Evolutionary conservation across 2,888 invertebrate species (phyloP).

Genomic region (Volucella inanis): DNA sequence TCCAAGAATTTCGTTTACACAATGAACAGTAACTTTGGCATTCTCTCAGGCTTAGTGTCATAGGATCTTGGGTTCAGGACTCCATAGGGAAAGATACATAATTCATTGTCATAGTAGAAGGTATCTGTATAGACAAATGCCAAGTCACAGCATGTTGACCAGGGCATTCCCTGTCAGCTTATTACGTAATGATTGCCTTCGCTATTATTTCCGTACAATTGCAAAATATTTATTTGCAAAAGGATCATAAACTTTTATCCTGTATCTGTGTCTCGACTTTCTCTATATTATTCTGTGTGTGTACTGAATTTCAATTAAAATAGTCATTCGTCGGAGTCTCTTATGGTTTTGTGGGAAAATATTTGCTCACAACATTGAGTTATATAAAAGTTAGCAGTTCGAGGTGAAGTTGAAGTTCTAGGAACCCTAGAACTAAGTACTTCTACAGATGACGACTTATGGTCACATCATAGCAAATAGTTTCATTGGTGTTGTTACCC

Average conservation of each 20-base stretch:
- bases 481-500: slow-evolving; percentile 33
- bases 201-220: slow-evolving; percentile 52
- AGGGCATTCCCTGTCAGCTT: slow-evolving; percentile 17
- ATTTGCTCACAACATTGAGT: slow-evolving; percentile 48
- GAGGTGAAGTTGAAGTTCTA: neutral
- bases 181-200: slow-evolving; percentile 42
- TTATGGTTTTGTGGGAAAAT: slow-evolving; percentile 36
- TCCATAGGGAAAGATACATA: slow-evolving; percentile 1
- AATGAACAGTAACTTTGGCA: neutral
- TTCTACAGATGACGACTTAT: slow-evolving; percentile 30
- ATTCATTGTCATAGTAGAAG: neutral
- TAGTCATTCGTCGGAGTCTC: slow-evolving; percentile 26
- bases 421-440: too few species aligned
- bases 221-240: slow-evolving; percentile 63
- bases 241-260: slow-evolving; percentile 56
- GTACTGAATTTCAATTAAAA: slow-evolving; percentile 66
- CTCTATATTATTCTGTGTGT: slow-evolving; percentile 18
- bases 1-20: neutral
- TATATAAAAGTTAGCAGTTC: slow-evolving; percentile 19
- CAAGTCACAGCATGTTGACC: slow-evolving; percentile 21
- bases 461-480: slow-evolving; percentile 55
- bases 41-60: neutral
- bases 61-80: slow-evolving; percentile 18
- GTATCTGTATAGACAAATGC: neutral
- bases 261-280: neutral